These are phyloP conservation scores for Hozukius guyotensis DNA, from an alignment of 2,797 vertebrate genomes.

Conservation along the genomic window DNA sequence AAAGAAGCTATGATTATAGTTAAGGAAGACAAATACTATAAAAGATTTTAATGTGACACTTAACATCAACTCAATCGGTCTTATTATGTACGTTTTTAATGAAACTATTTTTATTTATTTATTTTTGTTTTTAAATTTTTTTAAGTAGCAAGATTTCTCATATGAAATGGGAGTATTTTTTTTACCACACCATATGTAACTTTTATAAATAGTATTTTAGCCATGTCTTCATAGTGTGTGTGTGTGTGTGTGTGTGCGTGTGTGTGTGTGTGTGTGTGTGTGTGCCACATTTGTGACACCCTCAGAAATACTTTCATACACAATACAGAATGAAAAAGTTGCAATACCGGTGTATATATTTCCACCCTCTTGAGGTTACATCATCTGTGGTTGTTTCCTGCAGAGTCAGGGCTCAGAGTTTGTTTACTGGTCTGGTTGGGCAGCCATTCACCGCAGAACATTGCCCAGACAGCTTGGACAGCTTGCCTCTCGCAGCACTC, in stretches of 20 bases:
- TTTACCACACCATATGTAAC: neutral
- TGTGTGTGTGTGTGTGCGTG: neutral
- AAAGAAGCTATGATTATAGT: neutral
- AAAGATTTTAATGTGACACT: neutral
- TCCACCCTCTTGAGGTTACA: slow-evolving; percentile 42
- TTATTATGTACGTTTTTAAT: rapidly evolving
- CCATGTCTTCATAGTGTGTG: neutral
- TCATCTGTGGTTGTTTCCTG: slow-evolving; percentile 61
- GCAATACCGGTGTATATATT: slow-evolving; percentile 1
- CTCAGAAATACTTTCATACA: neutral
- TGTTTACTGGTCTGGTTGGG: slow-evolving; percentile 68
- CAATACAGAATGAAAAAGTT: neutral
- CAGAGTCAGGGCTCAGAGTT: slow-evolving; percentile 53
- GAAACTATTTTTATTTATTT: neutral
- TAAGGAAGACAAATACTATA: neutral
- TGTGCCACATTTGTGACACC: slow-evolving; percentile 12
- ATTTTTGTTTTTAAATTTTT: neutral
- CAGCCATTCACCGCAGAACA: slow-evolving; percentile 70
- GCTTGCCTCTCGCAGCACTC: slow-evolving; percentile 49
- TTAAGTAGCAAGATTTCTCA: neutral
- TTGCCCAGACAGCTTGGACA: slow-evolving; percentile 76
- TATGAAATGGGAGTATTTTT: neutral
- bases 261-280: neutral
- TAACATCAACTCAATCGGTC: neutral
- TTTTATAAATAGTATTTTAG: neutral